phyloP scores from a whole-genome alignment of 2,113 vertebrate genomes.

The Craseonycteris thonglongyai region DNA sequence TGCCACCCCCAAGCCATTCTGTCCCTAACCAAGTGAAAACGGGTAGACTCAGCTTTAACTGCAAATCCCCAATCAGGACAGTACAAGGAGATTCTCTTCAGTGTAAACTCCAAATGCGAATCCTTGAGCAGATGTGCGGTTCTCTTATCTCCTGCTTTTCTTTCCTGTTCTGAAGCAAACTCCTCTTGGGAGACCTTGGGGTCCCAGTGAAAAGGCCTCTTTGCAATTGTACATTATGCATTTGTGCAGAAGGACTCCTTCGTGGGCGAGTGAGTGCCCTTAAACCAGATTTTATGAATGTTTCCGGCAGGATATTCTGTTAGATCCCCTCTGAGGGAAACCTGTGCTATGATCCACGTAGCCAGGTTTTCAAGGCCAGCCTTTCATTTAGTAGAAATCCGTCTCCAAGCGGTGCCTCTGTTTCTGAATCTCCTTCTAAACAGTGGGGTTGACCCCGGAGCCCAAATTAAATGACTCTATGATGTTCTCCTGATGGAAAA shows the following conservation, averaged over 20 bases:
- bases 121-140: slow-evolving; percentile 53
- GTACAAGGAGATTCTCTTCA: slow-evolving; percentile 41
- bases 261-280: slow-evolving; percentile 68
- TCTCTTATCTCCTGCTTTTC: slow-evolving; percentile 52
- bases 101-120: slow-evolving; percentile 63
- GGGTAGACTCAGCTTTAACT: slow-evolving; percentile 34
- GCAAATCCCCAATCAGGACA: slow-evolving; percentile 47
- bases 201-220: slow-evolving; percentile 56
- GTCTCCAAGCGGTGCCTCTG: slow-evolving; percentile 9
- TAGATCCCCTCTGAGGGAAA: slow-evolving; percentile 57
- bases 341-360: slow-evolving; percentile 43
- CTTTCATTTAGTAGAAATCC: slow-evolving; percentile 61
- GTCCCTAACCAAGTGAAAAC: background rate
- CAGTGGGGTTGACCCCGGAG: background rate
- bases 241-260: slow-evolving; percentile 73
- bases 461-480: background rate
- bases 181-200: slow-evolving; percentile 74
- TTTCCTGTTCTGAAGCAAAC: slow-evolving; percentile 75
- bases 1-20: background rate
- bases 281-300: slow-evolving; percentile 76
- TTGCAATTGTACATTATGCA: slow-evolving; percentile 64
- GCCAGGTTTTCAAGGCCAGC: slow-evolving; percentile 65
- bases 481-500: slow-evolving; percentile 26
- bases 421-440: background rate
- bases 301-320: slow-evolving; percentile 71